phyloP scores from a whole-genome alignment of 2,113 vertebrate species.

The Tinamus guttatus region DNA sequence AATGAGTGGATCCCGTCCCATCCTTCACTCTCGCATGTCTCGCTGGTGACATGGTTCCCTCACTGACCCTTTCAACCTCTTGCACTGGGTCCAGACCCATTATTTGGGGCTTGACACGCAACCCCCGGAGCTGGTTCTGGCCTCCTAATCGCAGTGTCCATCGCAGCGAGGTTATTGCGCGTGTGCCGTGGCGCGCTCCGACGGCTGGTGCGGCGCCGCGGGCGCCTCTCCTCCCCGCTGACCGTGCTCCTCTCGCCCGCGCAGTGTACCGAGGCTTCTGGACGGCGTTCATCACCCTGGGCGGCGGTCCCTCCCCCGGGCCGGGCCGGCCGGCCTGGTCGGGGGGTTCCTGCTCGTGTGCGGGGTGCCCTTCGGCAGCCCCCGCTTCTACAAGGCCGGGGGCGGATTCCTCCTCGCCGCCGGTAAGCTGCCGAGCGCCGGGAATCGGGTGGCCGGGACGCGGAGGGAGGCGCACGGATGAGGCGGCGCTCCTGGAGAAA shows the following conservation, averaged over 20 bases:
- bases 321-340: conserved; percentile 72
- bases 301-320: too few species aligned
- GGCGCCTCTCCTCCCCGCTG: background rate
- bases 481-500: accelerated
- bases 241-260: background rate
- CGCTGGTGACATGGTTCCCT: background rate
- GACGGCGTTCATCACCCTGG: conserved; percentile 85
- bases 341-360: conserved; percentile 87
- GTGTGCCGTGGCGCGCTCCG: background rate
- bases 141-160: background rate
- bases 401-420: conserved; percentile 84
- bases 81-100: background rate
- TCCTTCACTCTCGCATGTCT: background rate
- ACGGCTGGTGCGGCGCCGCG: too few species aligned
- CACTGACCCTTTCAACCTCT: background rate
- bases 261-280: conserved; percentile 91
- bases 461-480: background rate
- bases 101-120: background rate
- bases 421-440: conserved; percentile 68
- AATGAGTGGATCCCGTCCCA: background rate
- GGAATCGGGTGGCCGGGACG: background rate
- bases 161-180: background rate
- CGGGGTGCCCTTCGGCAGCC: conserved; percentile 83
- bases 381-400: conserved; percentile 81
- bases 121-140: background rate